phyloP scores from a whole-genome alignment of 2,113 vertebrate genomes.

The Accipiter cooperii region DNA sequence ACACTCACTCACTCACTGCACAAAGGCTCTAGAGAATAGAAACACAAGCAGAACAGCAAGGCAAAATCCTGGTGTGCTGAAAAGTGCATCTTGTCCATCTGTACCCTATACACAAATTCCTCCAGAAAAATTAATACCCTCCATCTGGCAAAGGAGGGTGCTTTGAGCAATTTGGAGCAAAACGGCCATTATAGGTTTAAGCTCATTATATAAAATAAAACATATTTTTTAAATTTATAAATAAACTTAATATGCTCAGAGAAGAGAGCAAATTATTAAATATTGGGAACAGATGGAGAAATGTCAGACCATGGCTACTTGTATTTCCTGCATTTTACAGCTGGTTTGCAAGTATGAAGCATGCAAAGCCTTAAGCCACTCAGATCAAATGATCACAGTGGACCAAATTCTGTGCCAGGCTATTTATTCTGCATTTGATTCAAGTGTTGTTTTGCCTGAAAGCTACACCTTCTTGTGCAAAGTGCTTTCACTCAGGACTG shows the following conservation, averaged over 20 bases:
- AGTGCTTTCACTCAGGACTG: not conserved
- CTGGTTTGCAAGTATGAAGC: conserved; percentile 14
- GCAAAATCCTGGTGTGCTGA: not conserved
- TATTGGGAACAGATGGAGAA: conserved; percentile 64
- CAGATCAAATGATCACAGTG: conserved; percentile 26
- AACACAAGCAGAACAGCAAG: not conserved
- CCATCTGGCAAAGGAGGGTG: not conserved
- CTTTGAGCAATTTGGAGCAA: conserved; percentile 33
- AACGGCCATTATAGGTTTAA: conserved; percentile 35
- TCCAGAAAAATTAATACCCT: conserved; percentile 29
- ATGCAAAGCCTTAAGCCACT: conserved; percentile 13
- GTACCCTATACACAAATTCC: conserved; percentile 7
- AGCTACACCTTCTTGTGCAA: conserved; percentile 19
- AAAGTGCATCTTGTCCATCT: not conserved
- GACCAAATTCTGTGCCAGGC: not conserved
- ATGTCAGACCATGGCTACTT: conserved; percentile 21
- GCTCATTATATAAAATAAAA: conserved; percentile 48
- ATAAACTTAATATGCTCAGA: conserved; percentile 46
- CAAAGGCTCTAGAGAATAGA: not conserved
- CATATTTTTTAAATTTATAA: conserved; percentile 37
- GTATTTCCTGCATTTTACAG: conserved; percentile 54
- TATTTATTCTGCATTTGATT: conserved; percentile 37
- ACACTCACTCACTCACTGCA: not conserved
- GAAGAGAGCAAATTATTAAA: conserved; percentile 61
- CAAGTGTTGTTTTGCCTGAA: conserved; percentile 4